These are phyloP conservation scores for Campoplex capitator DNA, from an alignment of 2,888 invertebrate species.

Conservation along the genomic window DNA sequence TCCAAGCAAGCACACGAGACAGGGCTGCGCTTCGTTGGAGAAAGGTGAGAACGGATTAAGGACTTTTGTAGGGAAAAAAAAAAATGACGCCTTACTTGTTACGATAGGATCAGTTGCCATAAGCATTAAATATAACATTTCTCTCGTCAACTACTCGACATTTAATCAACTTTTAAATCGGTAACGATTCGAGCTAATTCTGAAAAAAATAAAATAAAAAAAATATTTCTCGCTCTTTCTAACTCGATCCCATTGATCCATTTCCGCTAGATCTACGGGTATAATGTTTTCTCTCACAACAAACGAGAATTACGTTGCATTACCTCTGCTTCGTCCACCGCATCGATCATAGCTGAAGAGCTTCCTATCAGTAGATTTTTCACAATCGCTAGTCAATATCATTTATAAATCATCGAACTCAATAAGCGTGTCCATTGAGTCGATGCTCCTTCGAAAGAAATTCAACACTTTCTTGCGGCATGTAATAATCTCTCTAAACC, in stretches of 20 bases:
- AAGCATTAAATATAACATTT: not conserved
- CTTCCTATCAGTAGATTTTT: not conserved
- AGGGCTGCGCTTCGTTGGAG: not conserved
- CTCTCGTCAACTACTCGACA: not conserved
- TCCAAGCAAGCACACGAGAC: not conserved
- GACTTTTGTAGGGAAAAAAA: not conserved
- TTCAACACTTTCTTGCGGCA: conserved; percentile 73
- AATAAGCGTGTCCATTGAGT: conserved; percentile 62
- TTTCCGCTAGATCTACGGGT: not conserved
- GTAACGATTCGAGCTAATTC: not conserved
- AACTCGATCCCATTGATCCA: not conserved
- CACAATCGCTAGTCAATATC: not conserved
- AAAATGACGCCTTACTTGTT: not conserved
- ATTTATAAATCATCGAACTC: conserved; percentile 38
- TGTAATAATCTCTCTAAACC: conserved; percentile 18
- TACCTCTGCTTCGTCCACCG: not conserved
- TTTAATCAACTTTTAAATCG: not conserved
- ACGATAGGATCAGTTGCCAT: not conserved
- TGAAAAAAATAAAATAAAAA: not conserved
- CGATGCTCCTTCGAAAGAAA: conserved; percentile 34
- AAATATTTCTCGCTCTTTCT: not conserved
- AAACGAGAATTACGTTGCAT: not conserved
- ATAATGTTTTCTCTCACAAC: not conserved
- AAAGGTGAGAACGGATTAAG: not conserved
- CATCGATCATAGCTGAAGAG: not conserved